Evolutionary conservation across 2,113 vertebrate genomes (phyloP), one percentile per base, ranked within the genome.

Genomic region (Melanerpes aurifrons): DNA sequence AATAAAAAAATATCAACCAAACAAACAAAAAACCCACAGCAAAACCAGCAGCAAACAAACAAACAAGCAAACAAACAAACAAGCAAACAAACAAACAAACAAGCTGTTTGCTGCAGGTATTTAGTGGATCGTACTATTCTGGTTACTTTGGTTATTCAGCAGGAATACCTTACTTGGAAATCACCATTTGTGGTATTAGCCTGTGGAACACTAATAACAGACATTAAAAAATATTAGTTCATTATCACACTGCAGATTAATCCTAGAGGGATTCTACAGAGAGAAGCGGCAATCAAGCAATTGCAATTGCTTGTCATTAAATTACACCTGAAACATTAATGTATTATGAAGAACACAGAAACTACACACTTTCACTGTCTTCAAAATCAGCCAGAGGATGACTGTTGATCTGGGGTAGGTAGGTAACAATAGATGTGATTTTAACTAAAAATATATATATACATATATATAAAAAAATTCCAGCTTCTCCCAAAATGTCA

Each of bases 211-310:
- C 11, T 82, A 80, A 64, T 45, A 71, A 2, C 45, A 87, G 32
- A 71, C 21, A 72, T 82, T 66, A 72, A 90, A 92, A 94, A 86
- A 47, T 82, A 86, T 82, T 90, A 87, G 18, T 56, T 90, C 22
- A 70, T 92, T 92, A 78, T 84, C 40, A 68, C 45, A 58, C 18
- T 89, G 26, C 47, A 82, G 77, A 92, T 94, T 50, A 89, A 81
- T 50, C 62, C 70, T 82, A 54, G 24, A 81, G 70, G 54, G 70
- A 84, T 79, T 82, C 21, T 82, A 4, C 18, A 54, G 62, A 58
- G 54, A 86, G 21, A 78, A 93, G 84, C 21, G 70, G 45, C 45
- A 79, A 86, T 86, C 35, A 87, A 93, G 62, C 16, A 92, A 76
- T 63, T 82, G 62, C 16, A 92, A 76, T 63, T 82, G n/a, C 4